Evolutionary conservation across 2,797 vertebrate genomes (phyloP), one percentile per base, ranked within the genome.

Genomic region (Lacerta bilineata): DNA sequence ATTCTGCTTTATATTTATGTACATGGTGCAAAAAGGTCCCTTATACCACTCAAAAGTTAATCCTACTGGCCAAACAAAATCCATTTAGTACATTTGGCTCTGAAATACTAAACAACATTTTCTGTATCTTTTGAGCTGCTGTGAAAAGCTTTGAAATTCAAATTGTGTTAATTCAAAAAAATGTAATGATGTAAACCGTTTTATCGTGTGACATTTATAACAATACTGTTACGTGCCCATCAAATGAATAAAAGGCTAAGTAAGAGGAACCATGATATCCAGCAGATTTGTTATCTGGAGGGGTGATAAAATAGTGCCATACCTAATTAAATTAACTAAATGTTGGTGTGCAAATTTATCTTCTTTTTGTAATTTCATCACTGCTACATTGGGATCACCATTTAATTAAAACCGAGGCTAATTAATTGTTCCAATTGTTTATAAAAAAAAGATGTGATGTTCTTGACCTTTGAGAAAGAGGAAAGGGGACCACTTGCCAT

Each of bases 371-470:
- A 95, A 95, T 95, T 93, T 93, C 95, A 95, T 95, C 87, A 90
- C 86, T 92, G 83, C 81, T 95, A 95, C 95, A 93, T 88, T 20
- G 36, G 72, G 66, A 94, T 91, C 2, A 93, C 91, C 1, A 13
- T 92, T 95, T 95, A 96, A 96, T 96, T 96, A 94, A 95, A 95
- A 94, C 80, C 87, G 74, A 94, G 89, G 81, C 77, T 95, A 95
- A 96, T 95, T 94, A 95, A 94, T 93, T 90, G 88, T 90, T 94
- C 91, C 77, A 86, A 87, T 94, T 95, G 79, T 95, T 94, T 96
- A 80, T 91, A 89, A 91, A 93, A 33, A 33, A 33, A 95, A 93
- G 50, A 91, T 68, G 5, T 29, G 91, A 84, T 87, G 82, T 95
- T 94, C 93, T 94, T 93, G 68, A 90, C 29, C 72, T 93, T 84